phyloP scores from a whole-genome alignment of 2,113 vertebrate species.

The Ptyas mucosa region DNA sequence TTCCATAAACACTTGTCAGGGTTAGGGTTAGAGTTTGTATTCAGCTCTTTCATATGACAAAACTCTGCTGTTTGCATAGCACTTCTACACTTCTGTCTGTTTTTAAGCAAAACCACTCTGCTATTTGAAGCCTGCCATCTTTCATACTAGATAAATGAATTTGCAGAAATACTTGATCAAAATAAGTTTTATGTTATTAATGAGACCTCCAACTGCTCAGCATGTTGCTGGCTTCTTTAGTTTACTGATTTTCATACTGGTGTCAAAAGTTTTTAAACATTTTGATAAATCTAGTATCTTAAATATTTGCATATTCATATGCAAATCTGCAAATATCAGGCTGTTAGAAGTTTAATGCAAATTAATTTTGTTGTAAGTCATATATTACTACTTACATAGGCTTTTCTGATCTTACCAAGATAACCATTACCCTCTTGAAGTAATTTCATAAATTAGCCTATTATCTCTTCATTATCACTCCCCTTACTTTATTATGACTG shows the following conservation, averaged over 20 bases:
- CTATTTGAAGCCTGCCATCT: not conserved
- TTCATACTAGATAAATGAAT: constrained; percentile 1
- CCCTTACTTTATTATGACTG: not conserved
- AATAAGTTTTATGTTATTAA: not conserved
- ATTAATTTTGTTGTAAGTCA: not conserved
- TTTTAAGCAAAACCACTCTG: not conserved
- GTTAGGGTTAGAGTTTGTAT: not conserved
- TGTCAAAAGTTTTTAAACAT: not conserved
- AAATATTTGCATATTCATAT: not conserved
- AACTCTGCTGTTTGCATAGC: not conserved
- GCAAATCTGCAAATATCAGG: not conserved
- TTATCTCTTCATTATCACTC: not conserved
- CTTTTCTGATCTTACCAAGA: not conserved
- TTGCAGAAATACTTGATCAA: not conserved
- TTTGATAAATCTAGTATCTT: not conserved
- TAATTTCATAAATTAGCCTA: not conserved
- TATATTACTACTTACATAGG: not conserved
- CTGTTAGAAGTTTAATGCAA: not conserved
- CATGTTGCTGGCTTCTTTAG: not conserved
- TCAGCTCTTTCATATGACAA: not conserved
- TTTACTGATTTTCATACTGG: not conserved
- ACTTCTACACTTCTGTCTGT: not conserved
- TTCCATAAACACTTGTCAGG: not conserved
- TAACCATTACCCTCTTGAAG: not conserved
- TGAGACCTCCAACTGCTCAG: not conserved